A percentile compares a stretch with the other conserved stretches of the same genome.
Conservation (phyloP, 2,888 invertebrate species). For the Thereva nobilitata region DNA sequence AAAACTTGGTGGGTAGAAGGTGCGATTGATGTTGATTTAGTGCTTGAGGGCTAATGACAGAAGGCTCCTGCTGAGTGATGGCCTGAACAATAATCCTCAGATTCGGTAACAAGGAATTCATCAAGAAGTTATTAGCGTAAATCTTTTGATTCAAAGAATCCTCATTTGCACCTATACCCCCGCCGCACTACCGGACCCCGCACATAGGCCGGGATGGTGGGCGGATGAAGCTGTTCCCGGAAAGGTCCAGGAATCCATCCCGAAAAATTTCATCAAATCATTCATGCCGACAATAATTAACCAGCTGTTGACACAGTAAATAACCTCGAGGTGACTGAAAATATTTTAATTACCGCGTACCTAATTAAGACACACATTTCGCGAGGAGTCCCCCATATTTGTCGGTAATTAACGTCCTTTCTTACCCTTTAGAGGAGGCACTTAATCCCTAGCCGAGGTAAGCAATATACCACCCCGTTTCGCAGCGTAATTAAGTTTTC, state of each 20-base stretch:
- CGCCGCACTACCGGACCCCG: too few species aligned
- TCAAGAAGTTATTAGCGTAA: too few species aligned
- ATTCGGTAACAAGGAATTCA: too few species aligned
- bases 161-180: too few species aligned
- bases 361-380: constrained; percentile 26
- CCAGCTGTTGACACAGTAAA: constrained; percentile 28
- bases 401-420: constrained; percentile 24
- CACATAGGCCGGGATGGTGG: too few species aligned
- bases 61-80: background rate
- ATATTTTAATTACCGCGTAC: background rate
- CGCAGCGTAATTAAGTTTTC: constrained; percentile 18
- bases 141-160: too few species aligned
- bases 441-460: constrained; percentile 15
- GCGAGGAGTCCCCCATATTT: constrained; percentile 21
- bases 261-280: background rate
- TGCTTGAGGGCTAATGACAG: constrained; percentile 17
- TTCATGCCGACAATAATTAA: constrained; percentile 19
- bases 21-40: constrained; percentile 33
- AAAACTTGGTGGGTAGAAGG: constrained; percentile 25
- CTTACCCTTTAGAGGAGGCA: constrained; percentile 21
- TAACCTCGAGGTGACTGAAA: background rate
- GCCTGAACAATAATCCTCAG: too few species aligned
- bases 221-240: too few species aligned
- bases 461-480: background rate
- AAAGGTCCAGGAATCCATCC: too few species aligned